Evolutionary conservation across 2,888 invertebrate species (phyloP), one percentile per base, ranked within the genome.

Genomic region (Drosophila robusta): DNA sequence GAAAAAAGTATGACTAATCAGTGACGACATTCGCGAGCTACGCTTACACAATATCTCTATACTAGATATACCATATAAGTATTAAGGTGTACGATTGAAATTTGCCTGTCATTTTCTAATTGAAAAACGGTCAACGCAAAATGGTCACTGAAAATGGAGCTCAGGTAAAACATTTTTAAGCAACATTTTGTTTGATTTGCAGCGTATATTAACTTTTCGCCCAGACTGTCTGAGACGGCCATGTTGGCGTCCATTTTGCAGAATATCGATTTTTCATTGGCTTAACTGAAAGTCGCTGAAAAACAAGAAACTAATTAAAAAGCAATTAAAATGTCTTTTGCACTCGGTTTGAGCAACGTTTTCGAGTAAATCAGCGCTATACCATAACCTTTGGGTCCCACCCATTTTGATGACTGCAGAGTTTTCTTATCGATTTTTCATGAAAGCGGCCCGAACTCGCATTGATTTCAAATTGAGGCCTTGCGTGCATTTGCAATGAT

Each of bases 121-220:
- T 64, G 62, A 26, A 61, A 45, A 55, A 74, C 18, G 24, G 51
- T 26, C 56, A 22, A 45, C 42, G 14, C 45, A 90, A 91, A 89
- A 92, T 92, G 92, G 92, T 92, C 70, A 92, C 92, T 58, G 92
- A 92, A 90, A 92, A 92, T 80, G 92, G 92, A 90, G 89, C 90
- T 68, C 92, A 92, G 92, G 92, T 92, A 92, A 75, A 75, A 52
- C 44, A 32, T 42, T 29, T 11, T 7, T 14, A 32, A 39, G n/a
- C 50, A 44, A 29, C 18, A 58, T 56, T 46, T 56, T 9, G 4
- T 7, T 44, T 55, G 8, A 29, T 49, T 45, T 68, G 62, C 49
- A 57, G 50, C 26, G 60, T 54, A 24, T 44, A 47, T 18, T 22
- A 26, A 62, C 54, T 74, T 78, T 80, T 64, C 39, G 50, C 14